Evolutionary conservation across 1,140 invertebrate genomes (phyloP).

Genomic region (Papilio helenus): DNA sequence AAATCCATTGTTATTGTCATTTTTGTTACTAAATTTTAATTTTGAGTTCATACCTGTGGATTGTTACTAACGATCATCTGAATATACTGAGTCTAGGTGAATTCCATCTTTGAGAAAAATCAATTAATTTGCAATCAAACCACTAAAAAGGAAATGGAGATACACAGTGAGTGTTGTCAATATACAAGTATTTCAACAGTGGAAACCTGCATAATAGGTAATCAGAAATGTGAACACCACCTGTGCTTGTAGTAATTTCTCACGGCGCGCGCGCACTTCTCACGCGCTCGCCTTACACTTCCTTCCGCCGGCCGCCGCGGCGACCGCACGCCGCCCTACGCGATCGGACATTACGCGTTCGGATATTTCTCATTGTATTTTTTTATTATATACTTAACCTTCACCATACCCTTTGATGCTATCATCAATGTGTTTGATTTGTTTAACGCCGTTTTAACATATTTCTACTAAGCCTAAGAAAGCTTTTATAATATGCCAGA

Average conservation of each 20-base stretch:
- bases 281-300: conserved; percentile 80
- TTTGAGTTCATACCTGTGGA: neutral
- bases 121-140: neutral
- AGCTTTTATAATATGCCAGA: too few species aligned
- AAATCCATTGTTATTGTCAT: neutral
- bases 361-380: conserved; percentile 49
- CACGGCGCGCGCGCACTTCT: conserved; percentile 73
- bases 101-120: neutral
- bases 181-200: neutral
- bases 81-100: neutral
- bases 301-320: conserved; percentile 66
- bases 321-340: conserved; percentile 44
- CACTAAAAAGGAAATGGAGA: neutral
- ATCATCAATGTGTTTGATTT: too few species aligned
- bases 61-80: too few species aligned
- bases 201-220: neutral
- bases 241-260: conserved; percentile 52
- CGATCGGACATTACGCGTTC: conserved; percentile 53
- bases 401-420: too few species aligned
- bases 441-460: too few species aligned
- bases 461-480: too few species aligned
- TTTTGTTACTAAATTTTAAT: neutral
- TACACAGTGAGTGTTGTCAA: neutral
- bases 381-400: neutral
- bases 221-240: neutral